phyloP scores from a whole-genome alignment of 1,140 invertebrate species.

The Lutraria rhynchaena region DNA sequence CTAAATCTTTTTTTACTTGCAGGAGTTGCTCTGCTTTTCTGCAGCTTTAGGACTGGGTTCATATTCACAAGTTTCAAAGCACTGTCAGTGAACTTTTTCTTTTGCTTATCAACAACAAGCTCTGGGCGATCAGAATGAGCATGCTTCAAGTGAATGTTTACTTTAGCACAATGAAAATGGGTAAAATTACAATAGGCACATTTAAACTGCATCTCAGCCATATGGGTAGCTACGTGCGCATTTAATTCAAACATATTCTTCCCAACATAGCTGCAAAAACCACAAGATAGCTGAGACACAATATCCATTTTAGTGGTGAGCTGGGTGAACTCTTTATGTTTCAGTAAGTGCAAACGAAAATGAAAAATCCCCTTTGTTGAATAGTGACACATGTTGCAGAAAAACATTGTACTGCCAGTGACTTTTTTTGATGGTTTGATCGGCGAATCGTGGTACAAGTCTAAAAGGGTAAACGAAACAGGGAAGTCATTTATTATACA shows the following conservation, averaged over 20 bases:
- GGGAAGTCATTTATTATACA: no score
- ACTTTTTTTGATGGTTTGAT: slow-evolving; percentile 2
- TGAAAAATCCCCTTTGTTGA: slow-evolving; percentile 3
- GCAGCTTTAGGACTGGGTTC: neutral
- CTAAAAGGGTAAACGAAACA: no score
- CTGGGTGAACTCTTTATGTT: slow-evolving; percentile 10
- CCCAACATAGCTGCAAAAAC: slow-evolving; percentile 3
- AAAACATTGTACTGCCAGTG: neutral
- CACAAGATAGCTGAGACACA: slow-evolving; percentile 15
- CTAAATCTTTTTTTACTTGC: slow-evolving; percentile 23
- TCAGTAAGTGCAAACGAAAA: slow-evolving; percentile 19
- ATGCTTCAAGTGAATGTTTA: neutral
- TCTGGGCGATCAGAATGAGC: slow-evolving; percentile 17
- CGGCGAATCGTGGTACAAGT: neutral
- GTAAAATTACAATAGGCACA: slow-evolving; percentile 31
- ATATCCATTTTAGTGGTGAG: slow-evolving; percentile 11
- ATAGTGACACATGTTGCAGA: slow-evolving; percentile 2
- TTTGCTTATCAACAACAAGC: slow-evolving; percentile 12
- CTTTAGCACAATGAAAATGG: neutral
- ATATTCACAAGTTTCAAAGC: slow-evolving; percentile 15
- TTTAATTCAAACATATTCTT: slow-evolving; percentile 3
- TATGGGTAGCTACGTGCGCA: slow-evolving; percentile 23
- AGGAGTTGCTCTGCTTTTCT: neutral
- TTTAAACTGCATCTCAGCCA: slow-evolving; percentile 1
- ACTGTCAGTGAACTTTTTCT: neutral